phyloP scores from a whole-genome alignment of 2,888 invertebrate genomes.

The Diarsia rubi region DNA sequence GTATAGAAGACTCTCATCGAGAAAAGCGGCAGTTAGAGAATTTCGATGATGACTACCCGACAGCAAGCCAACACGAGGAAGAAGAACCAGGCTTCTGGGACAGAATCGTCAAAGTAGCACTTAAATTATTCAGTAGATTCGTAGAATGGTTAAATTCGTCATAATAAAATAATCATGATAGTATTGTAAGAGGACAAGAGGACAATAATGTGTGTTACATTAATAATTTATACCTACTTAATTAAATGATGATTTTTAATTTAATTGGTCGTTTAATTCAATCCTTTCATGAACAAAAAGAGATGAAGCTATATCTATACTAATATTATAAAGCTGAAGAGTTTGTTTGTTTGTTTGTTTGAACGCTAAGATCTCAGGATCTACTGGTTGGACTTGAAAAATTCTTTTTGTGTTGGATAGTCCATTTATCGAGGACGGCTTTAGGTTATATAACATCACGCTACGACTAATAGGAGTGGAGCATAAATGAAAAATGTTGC shows the following conservation, averaged over 20 bases:
- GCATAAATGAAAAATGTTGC: no score
- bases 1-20: conserved; percentile 56
- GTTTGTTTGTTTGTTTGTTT: no score
- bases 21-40: conserved; percentile 82
- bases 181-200: not conserved
- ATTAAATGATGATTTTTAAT: conserved; percentile 30
- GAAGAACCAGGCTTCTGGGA: conserved; percentile 88
- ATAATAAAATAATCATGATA: conserved; percentile 18
- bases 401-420: no score
- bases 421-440: no score
- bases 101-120: conserved; percentile 84
- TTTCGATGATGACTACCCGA: conserved; percentile 81
- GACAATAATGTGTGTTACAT: not conserved
- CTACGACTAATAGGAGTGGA: no score
- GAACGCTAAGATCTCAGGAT: no score
- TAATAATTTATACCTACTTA: conserved; percentile 19
- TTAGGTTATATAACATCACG: no score
- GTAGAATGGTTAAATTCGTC: conserved; percentile 87
- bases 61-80: conserved; percentile 76
- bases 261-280: conserved; percentile 23
- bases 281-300: not conserved
- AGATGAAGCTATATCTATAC: not conserved
- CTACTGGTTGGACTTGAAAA: no score
- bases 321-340: no score
- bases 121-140: conserved; percentile 85